These are phyloP conservation scores for Plebejus anna DNA, from an alignment of 2,888 invertebrate genomes.

Conservation along the genomic window DNA sequence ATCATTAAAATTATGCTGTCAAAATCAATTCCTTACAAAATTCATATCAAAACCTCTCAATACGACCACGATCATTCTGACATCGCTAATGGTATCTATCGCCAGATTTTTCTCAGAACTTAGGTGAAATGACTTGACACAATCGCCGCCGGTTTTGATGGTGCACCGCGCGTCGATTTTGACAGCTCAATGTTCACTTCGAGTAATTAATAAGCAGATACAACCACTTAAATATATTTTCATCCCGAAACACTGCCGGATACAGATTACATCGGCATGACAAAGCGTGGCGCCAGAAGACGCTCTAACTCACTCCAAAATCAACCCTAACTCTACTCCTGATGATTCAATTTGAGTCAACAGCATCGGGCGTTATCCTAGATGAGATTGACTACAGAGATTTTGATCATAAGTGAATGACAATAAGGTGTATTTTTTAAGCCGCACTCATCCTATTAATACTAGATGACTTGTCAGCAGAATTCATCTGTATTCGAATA, in stretches of 20 bases:
- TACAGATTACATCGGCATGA: conserved; percentile 77
- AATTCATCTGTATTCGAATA: conserved; percentile 40
- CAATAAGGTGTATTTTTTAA: conserved; percentile 43
- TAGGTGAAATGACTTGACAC: conserved; percentile 6
- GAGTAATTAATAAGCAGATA: conserved; percentile 79
- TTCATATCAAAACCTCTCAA: neutral
- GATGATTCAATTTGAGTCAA: conserved; percentile 30
- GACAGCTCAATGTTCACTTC: conserved; percentile 71
- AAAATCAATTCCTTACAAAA: neutral
- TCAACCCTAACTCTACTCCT: conserved; percentile 37
- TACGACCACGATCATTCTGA: neutral
- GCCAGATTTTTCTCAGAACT: conserved; percentile 8
- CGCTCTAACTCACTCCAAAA: conserved; percentile 41
- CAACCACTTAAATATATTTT: conserved; percentile 78
- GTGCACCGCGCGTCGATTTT: conserved; percentile 61
- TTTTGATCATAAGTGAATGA: conserved; percentile 34
- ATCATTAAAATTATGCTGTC: neutral
- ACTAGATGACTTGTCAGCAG: conserved; percentile 61
- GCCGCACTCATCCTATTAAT: conserved; percentile 44
- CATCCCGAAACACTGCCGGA: conserved; percentile 79
- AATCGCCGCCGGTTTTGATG: conserved; percentile 10
- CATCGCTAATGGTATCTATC: neutral
- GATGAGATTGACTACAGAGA: conserved; percentile 31
- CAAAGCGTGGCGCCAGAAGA: conserved; percentile 76
- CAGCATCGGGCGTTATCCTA: conserved; percentile 22